A percentile compares a stretch with the other conserved stretches of the same genome.
Conservation (phyloP, 2,797 vertebrate genomes). For the Dendrocincla fuliginosa region DNA sequence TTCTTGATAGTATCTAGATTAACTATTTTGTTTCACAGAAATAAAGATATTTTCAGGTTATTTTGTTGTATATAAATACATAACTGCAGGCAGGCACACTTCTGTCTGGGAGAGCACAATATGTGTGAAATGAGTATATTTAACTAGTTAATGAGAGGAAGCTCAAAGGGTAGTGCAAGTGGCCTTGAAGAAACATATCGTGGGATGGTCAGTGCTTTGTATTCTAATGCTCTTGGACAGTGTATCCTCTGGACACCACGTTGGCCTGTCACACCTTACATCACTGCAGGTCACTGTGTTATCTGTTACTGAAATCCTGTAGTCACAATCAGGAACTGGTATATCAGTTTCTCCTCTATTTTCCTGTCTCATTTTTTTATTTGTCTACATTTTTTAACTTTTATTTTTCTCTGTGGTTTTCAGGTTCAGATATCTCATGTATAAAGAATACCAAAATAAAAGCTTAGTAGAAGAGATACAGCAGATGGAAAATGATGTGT, state of each 20-base stretch:
- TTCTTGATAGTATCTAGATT: neutral
- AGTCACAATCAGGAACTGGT: neutral
- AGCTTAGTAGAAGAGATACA: neutral
- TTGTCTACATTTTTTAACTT: neutral
- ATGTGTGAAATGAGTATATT: neutral
- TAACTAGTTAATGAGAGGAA: neutral
- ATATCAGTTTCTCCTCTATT: neutral
- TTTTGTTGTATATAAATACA: neutral
- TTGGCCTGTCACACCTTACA: neutral
- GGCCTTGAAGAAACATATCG: neutral
- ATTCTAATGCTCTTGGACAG: neutral
- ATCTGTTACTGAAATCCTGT: neutral
- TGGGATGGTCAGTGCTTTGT: neutral
- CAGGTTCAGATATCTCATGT: neutral
- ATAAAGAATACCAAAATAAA: neutral
- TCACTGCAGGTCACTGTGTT: neutral
- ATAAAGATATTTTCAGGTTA: neutral
- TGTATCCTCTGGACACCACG: fast-evolving
- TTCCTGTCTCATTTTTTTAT: neutral
- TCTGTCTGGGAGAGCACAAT: neutral
- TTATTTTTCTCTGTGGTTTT: neutral
- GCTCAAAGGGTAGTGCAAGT: neutral
- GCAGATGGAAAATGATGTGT: neutral
- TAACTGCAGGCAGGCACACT: neutral
- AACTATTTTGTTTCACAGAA: neutral